Evolutionary conservation across 2,797 vertebrate genomes (phyloP).

Genomic region (Dromococcyx pavoninus): DNA sequence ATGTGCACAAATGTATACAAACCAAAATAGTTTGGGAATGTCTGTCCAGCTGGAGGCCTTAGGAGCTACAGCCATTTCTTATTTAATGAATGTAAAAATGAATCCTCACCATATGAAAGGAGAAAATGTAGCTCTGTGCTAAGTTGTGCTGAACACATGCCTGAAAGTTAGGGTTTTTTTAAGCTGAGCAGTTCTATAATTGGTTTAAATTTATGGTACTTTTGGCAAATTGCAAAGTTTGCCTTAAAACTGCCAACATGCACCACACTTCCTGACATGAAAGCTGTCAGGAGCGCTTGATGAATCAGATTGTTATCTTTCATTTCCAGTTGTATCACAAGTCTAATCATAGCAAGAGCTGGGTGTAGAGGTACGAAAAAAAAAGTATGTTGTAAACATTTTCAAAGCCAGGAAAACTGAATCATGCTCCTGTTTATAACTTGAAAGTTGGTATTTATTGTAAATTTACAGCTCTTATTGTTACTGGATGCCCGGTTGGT

Average conservation of each 20-base stretch:
- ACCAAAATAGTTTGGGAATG: neutral
- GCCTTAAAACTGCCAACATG: neutral
- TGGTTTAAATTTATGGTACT: neutral
- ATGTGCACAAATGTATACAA: neutral
- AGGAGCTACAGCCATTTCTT: neutral
- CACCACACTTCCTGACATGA: neutral
- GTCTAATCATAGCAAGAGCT: neutral
- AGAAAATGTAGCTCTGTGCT: neutral
- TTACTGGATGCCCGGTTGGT: neutral
- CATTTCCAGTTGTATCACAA: neutral
- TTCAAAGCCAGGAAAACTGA: slow-evolving; percentile 19
- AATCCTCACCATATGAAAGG: neutral
- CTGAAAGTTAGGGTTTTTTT: neutral
- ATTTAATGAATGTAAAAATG: neutral
- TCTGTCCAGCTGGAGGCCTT: neutral
- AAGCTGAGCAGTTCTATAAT: neutral
- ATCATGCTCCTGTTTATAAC: neutral
- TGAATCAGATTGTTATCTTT: neutral
- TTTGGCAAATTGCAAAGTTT: neutral
- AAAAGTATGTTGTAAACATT: neutral
- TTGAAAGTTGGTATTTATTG: neutral
- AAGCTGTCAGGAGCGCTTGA: neutral
- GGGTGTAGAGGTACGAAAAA: neutral
- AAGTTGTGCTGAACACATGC: neutral
- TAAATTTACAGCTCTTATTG: neutral